A percentile compares a stretch with the other conserved stretches of the same genome.
Conservation (phyloP, 2,888 invertebrate genomes). For the Panopea generosa region DNA sequence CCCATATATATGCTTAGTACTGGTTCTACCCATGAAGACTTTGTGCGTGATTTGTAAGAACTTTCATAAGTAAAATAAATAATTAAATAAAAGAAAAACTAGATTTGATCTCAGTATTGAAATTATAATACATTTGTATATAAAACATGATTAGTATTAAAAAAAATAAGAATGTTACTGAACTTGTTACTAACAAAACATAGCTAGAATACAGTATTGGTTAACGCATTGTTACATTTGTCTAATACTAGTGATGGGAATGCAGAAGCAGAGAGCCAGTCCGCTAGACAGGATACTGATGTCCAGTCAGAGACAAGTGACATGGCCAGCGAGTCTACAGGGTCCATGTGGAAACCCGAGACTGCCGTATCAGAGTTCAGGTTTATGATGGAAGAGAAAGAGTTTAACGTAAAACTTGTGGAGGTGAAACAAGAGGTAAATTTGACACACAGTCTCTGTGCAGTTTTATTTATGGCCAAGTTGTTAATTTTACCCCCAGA, state of each 20-base stretch:
- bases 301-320: constrained; percentile 32
- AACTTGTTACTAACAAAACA: too few relatives aligned
- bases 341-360: constrained; percentile 57
- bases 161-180: too few relatives aligned
- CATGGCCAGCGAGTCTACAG: constrained; percentile 31
- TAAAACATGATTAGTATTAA: too few relatives aligned
- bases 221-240: too few relatives aligned
- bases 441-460: neutral
- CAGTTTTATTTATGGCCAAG: neutral
- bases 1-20: too few relatives aligned
- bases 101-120: too few relatives aligned
- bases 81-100: too few relatives aligned
- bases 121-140: too few relatives aligned
- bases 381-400: constrained; percentile 76
- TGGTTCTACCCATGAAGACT: too few relatives aligned
- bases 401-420: constrained; percentile 77
- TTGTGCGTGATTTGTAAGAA: too few relatives aligned
- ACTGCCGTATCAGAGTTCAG: constrained; percentile 61
- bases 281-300: constrained; percentile 15
- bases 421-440: constrained; percentile 79
- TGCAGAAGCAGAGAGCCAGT: constrained; percentile 30
- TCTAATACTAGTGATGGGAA: constrained; percentile 48
- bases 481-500: neutral
- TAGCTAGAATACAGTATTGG: too few relatives aligned
- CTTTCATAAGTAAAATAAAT: too few relatives aligned